Evolutionary conservation across 2,113 vertebrate species (phyloP), one percentile per base, ranked within the genome.

Genomic region (Athene cunicularia): DNA sequence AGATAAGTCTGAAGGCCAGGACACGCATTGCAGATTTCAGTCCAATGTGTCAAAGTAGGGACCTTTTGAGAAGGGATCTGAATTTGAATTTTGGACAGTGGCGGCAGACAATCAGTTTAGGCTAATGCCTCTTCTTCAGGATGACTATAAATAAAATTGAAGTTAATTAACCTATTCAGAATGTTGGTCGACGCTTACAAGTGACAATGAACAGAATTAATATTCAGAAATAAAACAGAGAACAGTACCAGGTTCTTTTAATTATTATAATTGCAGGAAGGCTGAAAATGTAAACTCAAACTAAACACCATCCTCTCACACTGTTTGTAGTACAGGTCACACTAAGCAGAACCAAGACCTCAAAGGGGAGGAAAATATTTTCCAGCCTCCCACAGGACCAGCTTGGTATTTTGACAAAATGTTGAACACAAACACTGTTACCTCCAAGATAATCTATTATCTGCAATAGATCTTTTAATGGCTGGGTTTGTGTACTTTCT

Each of bases 381-480:
- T 87, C 85, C 83, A 94, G 47, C 50, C 49, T 92, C 62, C 50
- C 67, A 45, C 43, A 81, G 86, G 86, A 90, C 63, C 84, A 88
- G 33, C 39, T 62, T 87, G 82, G 47, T 92, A 93, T 94, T 92
- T 94, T 94, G 63, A 86, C 86, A 94, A 96, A 97, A 94, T 59
- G 43, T 68, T 88, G 92, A 66, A 81, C 88, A 49, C 81, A 95
- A 95, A 87, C 94, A 76, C 63, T 86, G 47, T 90, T 94, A 93
- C 88, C 63, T 81, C 39, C 79, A 92, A 93, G 72, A 91, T 73
- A 86, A 92, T 96, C 45, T 83, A 43, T 95, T 91, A 91, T 90
- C 90, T 95, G 95, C 91, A 94, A 73, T 12, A 90, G 86, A 94
- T 88, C 81, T 97, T 95, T 95, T 85, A 95, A 88, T 97, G 55